phyloP scores from a whole-genome alignment of 2,888 invertebrate species.

The Drosophila atroscutellata region DNA sequence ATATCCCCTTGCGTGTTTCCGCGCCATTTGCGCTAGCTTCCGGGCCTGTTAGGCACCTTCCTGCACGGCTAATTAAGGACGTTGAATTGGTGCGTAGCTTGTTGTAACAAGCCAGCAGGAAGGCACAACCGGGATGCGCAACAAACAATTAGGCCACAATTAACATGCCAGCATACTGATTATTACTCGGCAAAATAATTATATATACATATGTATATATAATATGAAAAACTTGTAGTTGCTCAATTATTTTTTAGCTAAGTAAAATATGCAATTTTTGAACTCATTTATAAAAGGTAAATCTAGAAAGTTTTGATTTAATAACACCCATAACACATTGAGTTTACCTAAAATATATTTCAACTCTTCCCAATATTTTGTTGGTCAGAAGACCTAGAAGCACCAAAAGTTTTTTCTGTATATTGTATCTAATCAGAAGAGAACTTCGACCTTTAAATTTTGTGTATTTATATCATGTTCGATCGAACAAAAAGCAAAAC shows the following conservation, averaged over 20 bases:
- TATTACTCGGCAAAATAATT: conserved; percentile 2
- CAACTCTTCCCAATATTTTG: background rate
- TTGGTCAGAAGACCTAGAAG: background rate
- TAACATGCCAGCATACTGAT: conserved; percentile 25
- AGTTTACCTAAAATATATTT: background rate
- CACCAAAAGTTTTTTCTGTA: background rate
- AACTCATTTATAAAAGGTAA: background rate
- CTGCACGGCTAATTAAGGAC: conserved; percentile 58
- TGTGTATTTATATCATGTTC: background rate
- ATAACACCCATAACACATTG: background rate
- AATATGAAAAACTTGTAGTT: background rate
- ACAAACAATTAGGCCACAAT: conserved; percentile 59
- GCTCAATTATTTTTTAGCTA: background rate
- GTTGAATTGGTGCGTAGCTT: conserved; percentile 38
- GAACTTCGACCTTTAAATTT: background rate
- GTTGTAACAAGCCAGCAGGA: conserved; percentile 36
- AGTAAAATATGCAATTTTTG: background rate
- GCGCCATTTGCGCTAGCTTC: conserved; percentile 61
- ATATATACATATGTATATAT: background rate
- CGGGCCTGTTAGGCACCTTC: conserved; percentile 64
- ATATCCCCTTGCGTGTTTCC: conserved; percentile 55
- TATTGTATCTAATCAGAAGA: background rate
- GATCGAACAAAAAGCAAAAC: background rate
- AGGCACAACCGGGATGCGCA: conserved; percentile 33
- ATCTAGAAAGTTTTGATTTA: background rate